Conservation (phyloP, 2,797 vertebrate species). For the Limnodromus scolopaceus region DNA sequence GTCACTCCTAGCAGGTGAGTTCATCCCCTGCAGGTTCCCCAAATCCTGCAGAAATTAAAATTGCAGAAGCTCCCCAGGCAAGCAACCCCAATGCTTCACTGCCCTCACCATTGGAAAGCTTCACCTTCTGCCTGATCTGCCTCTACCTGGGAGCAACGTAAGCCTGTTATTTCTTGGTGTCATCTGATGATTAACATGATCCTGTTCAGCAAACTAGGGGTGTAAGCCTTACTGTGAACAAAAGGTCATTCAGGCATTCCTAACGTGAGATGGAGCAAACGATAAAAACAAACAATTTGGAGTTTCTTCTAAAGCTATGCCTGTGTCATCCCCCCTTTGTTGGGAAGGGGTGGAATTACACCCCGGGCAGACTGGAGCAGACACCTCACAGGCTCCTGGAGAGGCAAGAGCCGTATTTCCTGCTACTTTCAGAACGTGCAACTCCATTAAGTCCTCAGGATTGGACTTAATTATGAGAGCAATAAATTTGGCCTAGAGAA, state of each 20-base stretch:
- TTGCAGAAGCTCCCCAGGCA: not conserved
- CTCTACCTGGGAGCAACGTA: conserved; percentile 20
- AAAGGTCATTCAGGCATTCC: not conserved
- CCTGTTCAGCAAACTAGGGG: not conserved
- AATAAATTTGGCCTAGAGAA: conserved; percentile 52
- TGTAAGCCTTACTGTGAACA: not conserved
- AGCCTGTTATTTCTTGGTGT: conserved; percentile 29
- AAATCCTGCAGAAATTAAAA: conserved; percentile 30
- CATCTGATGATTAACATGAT: not conserved
- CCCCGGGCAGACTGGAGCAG: fast-evolving
- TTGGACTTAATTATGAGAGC: conserved; percentile 36
- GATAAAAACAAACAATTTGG: not conserved
- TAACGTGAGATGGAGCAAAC: not conserved
- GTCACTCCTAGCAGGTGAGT: conserved; percentile 22
- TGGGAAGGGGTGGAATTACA: not conserved
- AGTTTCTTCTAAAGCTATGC: not conserved
- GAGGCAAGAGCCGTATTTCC: not conserved
- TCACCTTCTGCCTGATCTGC: not conserved
- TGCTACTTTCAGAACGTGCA: not conserved
- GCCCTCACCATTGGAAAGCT: not conserved
- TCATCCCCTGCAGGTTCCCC: not conserved
- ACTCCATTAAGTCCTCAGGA: conserved; percentile 36
- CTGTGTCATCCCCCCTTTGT: not conserved
- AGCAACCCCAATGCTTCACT: not conserved
- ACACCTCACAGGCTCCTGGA: not conserved